Evolutionary conservation across 2,888 invertebrate genomes (phyloP).

Genomic region (Euclidia mi): DNA sequence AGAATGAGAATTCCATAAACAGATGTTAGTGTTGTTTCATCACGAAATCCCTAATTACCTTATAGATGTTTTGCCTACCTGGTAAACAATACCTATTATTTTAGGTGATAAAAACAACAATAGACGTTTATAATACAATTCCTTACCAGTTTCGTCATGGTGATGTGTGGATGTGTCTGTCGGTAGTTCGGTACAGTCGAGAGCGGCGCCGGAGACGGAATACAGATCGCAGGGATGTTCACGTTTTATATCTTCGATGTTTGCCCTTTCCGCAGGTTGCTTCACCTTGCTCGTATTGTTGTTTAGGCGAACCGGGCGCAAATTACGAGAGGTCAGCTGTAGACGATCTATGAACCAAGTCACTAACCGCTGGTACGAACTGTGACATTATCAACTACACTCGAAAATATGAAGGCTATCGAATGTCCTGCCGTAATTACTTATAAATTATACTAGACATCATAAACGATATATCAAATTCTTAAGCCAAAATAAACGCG

Average conservation of each 20-base stretch:
- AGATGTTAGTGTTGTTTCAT: too few species aligned
- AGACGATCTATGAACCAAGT: constrained; percentile 45
- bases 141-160: constrained; percentile 81
- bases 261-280: constrained; percentile 86
- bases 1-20: too few species aligned
- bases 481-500: neutral
- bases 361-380: constrained; percentile 30
- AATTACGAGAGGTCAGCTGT: constrained; percentile 59
- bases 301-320: constrained; percentile 68
- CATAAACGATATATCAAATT: too few species aligned
- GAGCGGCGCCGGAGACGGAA: constrained; percentile 68
- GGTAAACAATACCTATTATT: constrained; percentile 25
- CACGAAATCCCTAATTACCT: neutral
- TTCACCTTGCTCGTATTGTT: constrained; percentile 86
- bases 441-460: neutral
- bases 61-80: neutral
- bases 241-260: constrained; percentile 82
- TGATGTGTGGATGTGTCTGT: constrained; percentile 38
- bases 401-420: neutral
- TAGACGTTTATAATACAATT: constrained; percentile 37
- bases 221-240: constrained; percentile 80
- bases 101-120: constrained; percentile 39
- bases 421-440: neutral
- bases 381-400: neutral
- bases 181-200: constrained; percentile 65